Base-by-base conservation (phyloP, 2,113 vertebrate species). In the Catharus fuscescens region DNA sequence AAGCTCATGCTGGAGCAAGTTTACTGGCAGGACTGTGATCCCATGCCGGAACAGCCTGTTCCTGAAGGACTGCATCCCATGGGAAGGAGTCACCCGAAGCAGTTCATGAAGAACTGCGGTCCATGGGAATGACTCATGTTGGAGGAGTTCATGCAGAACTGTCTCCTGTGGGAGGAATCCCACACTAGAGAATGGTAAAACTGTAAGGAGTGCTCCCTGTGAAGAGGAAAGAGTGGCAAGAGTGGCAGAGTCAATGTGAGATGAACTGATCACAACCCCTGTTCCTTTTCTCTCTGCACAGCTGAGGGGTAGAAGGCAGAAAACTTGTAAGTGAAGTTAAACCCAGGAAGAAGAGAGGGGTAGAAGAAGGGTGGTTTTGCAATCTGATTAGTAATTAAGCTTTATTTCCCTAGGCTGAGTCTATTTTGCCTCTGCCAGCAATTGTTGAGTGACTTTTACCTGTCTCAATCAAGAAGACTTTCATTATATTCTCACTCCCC, bases 381-480 rank as follows among this genome's bases (percentile, higher is more conserved):
- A 14, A 34, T 61, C 5, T 31, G 24, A 32, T 29, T 34, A 67
- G n/a, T 34, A 61, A 54, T 54, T 34, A 69, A 82, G 20, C 6
- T 8, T 0, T 47, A 34, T 18, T 76, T 61, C n/a, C 5, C 17
- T 17, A 69, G 12, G 25, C 0, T 76, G 29, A 61, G 11, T 32
- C 53, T 67, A 38, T 74, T 82, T 40, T 54, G 29, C 25, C 11
- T 82, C 29, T 40, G 38, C 31, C 47, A 42, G 25, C 17, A 34
- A 34, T 9, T 31, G 20, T 17, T 76, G 19, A 52, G 17, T 42
- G 34, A 69, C 42, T 18, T n/a, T 38, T 54, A n/a, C 21, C 17
- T 31, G 12, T 12, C 20, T 11, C 17, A 34, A 48, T 4, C 14
- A 47, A 48, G 40, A 61, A 67, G 20, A 66, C 17, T 47, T 45